These are phyloP conservation scores for Eumerus sabulonum DNA, from an alignment of 2,888 invertebrate species.

Conservation along the genomic window DNA sequence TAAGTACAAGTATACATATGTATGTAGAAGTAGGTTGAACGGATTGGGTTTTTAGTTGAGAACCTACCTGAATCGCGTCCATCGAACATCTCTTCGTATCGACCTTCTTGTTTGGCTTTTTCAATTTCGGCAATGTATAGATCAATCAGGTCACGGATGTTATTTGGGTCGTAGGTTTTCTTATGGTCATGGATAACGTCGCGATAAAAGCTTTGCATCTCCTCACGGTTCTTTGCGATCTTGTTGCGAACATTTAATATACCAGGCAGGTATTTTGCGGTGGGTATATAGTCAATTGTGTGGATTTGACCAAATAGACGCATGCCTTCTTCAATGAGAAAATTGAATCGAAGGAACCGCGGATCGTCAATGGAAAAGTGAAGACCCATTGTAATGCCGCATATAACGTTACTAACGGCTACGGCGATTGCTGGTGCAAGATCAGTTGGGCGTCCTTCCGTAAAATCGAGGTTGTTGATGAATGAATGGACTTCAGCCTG, in stretches of 20 bases:
- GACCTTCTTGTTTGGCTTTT: constrained; percentile 88
- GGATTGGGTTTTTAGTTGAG: neutral
- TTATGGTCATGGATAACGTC: constrained; percentile 91
- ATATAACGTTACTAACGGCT: constrained; percentile 93
- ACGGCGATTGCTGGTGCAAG: constrained; percentile 88
- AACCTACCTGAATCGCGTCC: constrained; percentile 91
- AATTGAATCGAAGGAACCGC: constrained; percentile 89
- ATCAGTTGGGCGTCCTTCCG: constrained; percentile 85
- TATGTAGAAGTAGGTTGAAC: constrained; percentile 24
- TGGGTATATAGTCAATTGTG: constrained; percentile 90
- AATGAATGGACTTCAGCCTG: constrained; percentile 89
- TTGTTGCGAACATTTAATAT: constrained; percentile 83
- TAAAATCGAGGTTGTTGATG: constrained; percentile 83
- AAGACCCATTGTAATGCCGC: constrained; percentile 93
- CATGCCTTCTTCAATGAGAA: constrained; percentile 95
- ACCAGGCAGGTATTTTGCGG: constrained; percentile 84
- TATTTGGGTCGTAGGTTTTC: constrained; percentile 85
- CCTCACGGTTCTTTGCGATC: constrained; percentile 85
- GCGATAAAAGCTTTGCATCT: constrained; percentile 92
- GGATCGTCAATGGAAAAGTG: constrained; percentile 89
- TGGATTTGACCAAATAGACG: constrained; percentile 90
- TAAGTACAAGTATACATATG: too few relatives aligned
- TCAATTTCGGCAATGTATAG: constrained; percentile 92
- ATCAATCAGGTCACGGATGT: constrained; percentile 91
- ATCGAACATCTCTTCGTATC: constrained; percentile 87